These are phyloP conservation scores for Tethya wilhelma DNA, from an alignment of 37 sponge, comb jelly and placozoan genomes.

Conservation along the genomic window DNA sequence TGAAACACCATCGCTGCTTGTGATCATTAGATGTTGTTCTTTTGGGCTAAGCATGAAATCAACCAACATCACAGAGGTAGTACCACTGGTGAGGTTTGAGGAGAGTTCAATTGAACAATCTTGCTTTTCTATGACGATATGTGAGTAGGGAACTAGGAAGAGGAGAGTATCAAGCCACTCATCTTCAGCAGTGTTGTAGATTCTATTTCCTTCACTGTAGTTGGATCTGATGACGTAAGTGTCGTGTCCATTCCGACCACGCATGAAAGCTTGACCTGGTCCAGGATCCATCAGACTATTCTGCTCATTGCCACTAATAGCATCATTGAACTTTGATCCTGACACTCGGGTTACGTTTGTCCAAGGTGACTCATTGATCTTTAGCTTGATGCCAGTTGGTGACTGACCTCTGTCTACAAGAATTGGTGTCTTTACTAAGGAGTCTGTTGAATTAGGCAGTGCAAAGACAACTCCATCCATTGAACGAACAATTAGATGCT, in stretches of 20 bases:
- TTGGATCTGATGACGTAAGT: slow-evolving; percentile 20
- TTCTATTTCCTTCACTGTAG: background rate
- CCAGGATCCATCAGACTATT: slow-evolving; percentile 23
- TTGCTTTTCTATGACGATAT: background rate
- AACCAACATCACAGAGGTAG: no score
- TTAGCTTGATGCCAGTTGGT: background rate
- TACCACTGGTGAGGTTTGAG: no score
- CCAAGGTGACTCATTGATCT: background rate
- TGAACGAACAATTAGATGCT: background rate
- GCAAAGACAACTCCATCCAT: background rate
- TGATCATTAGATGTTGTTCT: no score
- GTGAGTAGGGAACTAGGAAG: slow-evolving; percentile 5
- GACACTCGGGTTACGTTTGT: background rate
- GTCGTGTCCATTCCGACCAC: slow-evolving; percentile 23
- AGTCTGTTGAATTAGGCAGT: background rate
- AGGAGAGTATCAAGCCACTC: background rate
- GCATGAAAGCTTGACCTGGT: background rate
- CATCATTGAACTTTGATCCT: slow-evolving; percentile 6
- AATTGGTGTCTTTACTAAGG: background rate
- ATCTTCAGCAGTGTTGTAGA: slow-evolving; percentile 24
- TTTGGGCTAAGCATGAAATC: no score
- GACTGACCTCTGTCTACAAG: background rate
- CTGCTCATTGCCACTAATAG: slow-evolving; percentile 8
- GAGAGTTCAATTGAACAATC: background rate
- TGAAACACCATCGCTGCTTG: no score